Conservation (phyloP, 2,113 vertebrate species). For the Rhea pennata region DNA sequence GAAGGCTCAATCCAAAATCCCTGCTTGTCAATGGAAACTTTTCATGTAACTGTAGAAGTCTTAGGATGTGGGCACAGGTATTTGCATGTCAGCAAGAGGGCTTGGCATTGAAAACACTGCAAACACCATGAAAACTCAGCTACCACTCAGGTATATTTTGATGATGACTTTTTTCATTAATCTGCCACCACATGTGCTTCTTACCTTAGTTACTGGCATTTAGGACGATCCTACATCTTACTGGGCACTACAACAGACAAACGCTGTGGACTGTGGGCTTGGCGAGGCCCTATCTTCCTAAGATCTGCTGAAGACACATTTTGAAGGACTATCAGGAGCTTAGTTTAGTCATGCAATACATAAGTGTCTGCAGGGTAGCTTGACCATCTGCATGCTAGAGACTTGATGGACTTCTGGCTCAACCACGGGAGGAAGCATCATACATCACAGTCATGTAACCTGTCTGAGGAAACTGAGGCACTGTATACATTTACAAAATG, state of each 20-base stretch:
- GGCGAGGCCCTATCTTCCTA: neutral
- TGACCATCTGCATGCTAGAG: neutral
- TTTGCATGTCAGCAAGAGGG: neutral
- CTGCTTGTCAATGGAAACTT: neutral
- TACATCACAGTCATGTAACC: neutral
- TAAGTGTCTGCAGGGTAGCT: neutral
- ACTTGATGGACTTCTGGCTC: neutral
- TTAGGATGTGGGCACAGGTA: neutral
- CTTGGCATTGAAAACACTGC: neutral
- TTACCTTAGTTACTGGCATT: neutral
- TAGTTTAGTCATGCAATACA: no score
- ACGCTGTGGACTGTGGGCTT: neutral
- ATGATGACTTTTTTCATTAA: neutral
- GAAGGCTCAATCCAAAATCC: neutral
- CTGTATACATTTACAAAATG: neutral
- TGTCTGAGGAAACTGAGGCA: neutral
- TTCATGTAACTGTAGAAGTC: neutral
- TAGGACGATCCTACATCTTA: neutral
- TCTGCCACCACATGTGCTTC: no score
- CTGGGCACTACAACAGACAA: neutral
- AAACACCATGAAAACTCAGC: neutral
- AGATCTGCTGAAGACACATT: neutral
- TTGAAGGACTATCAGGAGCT: neutral
- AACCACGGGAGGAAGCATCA: neutral
- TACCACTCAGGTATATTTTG: neutral